Conservation (phyloP, 1,140 invertebrate genomes). For the Leptopilina clavipes region DNA sequence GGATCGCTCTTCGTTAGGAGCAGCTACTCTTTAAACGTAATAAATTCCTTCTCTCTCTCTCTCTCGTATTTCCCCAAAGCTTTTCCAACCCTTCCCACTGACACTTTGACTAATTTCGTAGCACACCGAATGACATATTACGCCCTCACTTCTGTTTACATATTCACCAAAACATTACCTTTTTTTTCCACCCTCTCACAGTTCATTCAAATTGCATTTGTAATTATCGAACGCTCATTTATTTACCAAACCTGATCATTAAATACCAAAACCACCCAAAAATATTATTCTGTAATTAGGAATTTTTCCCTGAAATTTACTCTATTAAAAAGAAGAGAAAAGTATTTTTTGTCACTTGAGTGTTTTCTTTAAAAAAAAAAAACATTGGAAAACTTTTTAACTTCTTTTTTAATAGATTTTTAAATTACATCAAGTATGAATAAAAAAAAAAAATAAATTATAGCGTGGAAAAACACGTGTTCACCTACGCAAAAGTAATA, state of each 20-base stretch:
- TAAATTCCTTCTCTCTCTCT: constrained; percentile 10
- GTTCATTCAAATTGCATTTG: not conserved
- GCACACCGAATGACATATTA: constrained; percentile 14
- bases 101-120: constrained; percentile 15
- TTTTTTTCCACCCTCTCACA: not conserved
- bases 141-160: not conserved
- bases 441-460: not conserved
- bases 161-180: not conserved
- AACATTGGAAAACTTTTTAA: too few relatives aligned
- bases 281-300: too few relatives aligned
- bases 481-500: constrained; percentile 13
- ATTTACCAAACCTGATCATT: too few relatives aligned
- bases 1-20: constrained; percentile 10
- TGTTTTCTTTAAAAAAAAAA: too few relatives aligned
- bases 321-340: too few relatives aligned
- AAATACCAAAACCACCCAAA: too few relatives aligned
- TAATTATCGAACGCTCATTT: not conserved
- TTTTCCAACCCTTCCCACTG: not conserved
- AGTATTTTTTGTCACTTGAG: too few relatives aligned
- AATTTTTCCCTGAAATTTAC: too few relatives aligned
- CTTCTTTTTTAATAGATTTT: too few relatives aligned
- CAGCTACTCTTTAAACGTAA: constrained; percentile 18
- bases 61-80: constrained; percentile 5
- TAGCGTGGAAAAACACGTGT: not conserved
- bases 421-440: too few relatives aligned